Conservation (phyloP, 2,888 invertebrate species). For the Tholera decimalis region DNA sequence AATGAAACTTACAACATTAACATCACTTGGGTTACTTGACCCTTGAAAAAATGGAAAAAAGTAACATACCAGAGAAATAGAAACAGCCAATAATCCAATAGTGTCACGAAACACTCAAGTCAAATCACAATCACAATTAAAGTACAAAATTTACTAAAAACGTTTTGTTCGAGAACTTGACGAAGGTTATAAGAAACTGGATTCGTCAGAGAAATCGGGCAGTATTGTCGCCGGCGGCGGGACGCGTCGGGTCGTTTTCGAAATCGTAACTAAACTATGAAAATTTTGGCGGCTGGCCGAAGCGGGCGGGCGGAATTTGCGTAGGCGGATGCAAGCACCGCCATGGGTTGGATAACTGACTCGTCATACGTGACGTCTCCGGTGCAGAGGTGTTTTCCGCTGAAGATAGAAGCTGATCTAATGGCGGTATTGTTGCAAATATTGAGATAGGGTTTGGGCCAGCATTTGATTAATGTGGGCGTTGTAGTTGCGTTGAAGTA, state of each 20-base stretch:
- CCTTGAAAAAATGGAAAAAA: constrained; percentile 28
- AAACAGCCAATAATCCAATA: constrained; percentile 81
- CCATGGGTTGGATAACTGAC: constrained; percentile 84
- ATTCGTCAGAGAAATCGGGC: constrained; percentile 85
- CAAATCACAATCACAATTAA: constrained; percentile 80
- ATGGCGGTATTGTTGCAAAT: constrained; percentile 67
- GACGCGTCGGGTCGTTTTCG: constrained; percentile 92
- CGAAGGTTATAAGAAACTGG: constrained; percentile 82
- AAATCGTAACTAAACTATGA: constrained; percentile 91
- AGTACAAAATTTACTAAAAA: constrained; percentile 66
- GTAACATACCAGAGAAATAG: constrained; percentile 73
- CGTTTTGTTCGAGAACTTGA: constrained; percentile 83
- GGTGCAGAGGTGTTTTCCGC: constrained; percentile 91
- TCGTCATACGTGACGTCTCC: constrained; percentile 84
- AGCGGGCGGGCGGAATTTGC: constrained; percentile 87
- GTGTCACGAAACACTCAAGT: constrained; percentile 77
- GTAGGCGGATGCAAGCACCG: constrained; percentile 84
- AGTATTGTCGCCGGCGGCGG: constrained; percentile 89
- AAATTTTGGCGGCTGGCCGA: constrained; percentile 88
- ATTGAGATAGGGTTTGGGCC: constrained; percentile 68
- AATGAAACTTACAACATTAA: background rate
- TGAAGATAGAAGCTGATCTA: constrained; percentile 86
- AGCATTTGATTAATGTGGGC: constrained; percentile 35
- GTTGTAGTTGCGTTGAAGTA: constrained; percentile 12
- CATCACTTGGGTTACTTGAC: background rate